Conservation (phyloP, 2,797 vertebrate species). For the Echiichthys vipera region DNA sequence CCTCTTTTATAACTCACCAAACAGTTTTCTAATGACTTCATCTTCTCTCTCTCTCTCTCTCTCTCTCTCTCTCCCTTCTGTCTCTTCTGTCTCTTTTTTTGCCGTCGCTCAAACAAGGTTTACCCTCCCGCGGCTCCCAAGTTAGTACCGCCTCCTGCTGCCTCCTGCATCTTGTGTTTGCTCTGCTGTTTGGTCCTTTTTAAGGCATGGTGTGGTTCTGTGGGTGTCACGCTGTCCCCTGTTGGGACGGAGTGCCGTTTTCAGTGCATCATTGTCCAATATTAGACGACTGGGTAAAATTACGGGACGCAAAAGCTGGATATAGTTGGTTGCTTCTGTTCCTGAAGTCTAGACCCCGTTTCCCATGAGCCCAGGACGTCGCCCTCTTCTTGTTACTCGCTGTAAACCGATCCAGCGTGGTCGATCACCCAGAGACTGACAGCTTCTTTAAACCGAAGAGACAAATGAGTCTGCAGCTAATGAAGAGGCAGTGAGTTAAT, state of each 20-base stretch:
- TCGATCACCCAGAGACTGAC: neutral
- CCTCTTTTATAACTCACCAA: neutral
- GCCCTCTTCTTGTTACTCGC: neutral
- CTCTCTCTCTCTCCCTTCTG: too few relatives aligned
- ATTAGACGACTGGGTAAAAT: constrained; percentile 6
- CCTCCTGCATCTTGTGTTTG: constrained; percentile 51
- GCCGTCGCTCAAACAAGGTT: constrained; percentile 82
- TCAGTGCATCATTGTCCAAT: neutral
- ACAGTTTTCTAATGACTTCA: constrained; percentile 3
- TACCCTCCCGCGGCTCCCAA: constrained; percentile 90
- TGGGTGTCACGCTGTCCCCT: neutral
- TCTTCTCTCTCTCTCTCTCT: constrained; percentile 9
- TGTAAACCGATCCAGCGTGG: neutral
- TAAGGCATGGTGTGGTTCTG: constrained; percentile 42
- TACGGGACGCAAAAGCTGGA: neutral
- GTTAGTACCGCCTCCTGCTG: constrained; percentile 88
- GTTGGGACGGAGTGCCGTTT: constrained; percentile 1
- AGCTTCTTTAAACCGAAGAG: neutral
- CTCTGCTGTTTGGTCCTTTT: constrained; percentile 32
- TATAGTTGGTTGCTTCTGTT: neutral
- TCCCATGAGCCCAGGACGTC: neutral
- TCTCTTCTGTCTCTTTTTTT: neutral
- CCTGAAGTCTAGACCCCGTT: neutral
- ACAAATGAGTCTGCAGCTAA: neutral
- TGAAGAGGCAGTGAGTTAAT: neutral